phyloP scores from a whole-genome alignment of 1,140 invertebrate species.

The Lysiphlebus fabarum region DNA sequence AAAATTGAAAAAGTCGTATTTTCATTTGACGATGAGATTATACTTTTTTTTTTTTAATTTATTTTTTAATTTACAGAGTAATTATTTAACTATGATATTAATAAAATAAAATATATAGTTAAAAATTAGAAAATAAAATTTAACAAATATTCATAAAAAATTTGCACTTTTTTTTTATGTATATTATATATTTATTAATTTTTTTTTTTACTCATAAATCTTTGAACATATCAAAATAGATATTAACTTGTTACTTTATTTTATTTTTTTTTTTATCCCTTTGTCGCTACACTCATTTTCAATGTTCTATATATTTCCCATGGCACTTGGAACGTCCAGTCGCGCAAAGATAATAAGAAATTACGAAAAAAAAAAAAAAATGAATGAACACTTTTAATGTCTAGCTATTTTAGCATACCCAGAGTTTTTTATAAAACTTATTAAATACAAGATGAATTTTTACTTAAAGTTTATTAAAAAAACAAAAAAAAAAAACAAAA shows the following conservation, averaged over 20 bases:
- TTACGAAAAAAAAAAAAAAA: slow-evolving; percentile 51
- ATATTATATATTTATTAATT: slow-evolving; percentile 29
- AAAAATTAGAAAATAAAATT: no score
- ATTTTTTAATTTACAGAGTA: no score
- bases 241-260: no score
- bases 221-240: not conserved
- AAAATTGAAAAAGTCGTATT: not conserved
- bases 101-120: no score
- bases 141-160: no score
- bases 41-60: slow-evolving; percentile 1
- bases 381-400: slow-evolving; percentile 14
- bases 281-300: slow-evolving; percentile 36
- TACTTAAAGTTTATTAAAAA: not conserved
- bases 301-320: slow-evolving; percentile 30
- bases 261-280: no score
- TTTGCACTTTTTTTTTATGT: no score
- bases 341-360: slow-evolving; percentile 6
- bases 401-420: slow-evolving; percentile 8
- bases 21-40: not conserved
- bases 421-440: slow-evolving; percentile 53
- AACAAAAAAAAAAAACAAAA: slow-evolving; percentile 13
- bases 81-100: no score
- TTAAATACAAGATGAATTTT: slow-evolving; percentile 55
- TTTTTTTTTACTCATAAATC: slow-evolving; percentile 31
- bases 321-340: slow-evolving; percentile 18